Evolutionary conservation across 2,888 invertebrate genomes (phyloP).

Genomic region (Drosophila neonasuta): DNA sequence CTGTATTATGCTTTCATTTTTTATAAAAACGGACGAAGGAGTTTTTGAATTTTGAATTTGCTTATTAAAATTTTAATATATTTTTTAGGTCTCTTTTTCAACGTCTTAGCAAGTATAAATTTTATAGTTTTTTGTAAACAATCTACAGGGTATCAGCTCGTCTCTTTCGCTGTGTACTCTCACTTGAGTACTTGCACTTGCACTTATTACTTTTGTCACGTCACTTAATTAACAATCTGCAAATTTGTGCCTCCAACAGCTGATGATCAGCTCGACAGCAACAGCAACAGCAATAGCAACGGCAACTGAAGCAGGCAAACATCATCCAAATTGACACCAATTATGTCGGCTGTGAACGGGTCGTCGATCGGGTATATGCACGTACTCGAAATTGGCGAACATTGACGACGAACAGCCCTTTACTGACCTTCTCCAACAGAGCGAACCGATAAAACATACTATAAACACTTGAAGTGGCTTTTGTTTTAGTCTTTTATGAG

Average conservation of each 20-base stretch:
- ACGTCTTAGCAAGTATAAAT: no score
- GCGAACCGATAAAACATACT: constrained; percentile 6
- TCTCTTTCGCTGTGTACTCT: not conserved
- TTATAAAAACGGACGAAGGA: rapidly evolving
- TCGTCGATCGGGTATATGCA: constrained; percentile 46
- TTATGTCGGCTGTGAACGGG: constrained; percentile 48
- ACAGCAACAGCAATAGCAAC: not conserved
- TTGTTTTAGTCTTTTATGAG: constrained; percentile 28
- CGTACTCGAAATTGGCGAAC: constrained; percentile 35
- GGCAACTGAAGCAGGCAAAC: not conserved
- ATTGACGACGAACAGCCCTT: constrained; percentile 39
- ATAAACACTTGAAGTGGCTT: constrained; percentile 31
- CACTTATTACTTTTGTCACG: constrained; percentile 35
- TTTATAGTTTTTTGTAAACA: no score
- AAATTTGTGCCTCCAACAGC: constrained; percentile 23
- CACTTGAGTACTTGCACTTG: constrained; percentile 26
- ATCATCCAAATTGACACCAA: constrained; percentile 65
- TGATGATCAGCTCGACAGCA: constrained; percentile 16
- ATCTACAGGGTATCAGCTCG: not conserved
- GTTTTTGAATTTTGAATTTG: no score
- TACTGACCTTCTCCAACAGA: constrained; percentile 63
- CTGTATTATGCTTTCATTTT: no score
- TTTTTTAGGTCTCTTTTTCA: no score
- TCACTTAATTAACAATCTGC: constrained; percentile 41
- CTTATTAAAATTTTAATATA: no score